Conservation (phyloP, 1,140 invertebrate species). For the Paralvinella palmiformis region DNA sequence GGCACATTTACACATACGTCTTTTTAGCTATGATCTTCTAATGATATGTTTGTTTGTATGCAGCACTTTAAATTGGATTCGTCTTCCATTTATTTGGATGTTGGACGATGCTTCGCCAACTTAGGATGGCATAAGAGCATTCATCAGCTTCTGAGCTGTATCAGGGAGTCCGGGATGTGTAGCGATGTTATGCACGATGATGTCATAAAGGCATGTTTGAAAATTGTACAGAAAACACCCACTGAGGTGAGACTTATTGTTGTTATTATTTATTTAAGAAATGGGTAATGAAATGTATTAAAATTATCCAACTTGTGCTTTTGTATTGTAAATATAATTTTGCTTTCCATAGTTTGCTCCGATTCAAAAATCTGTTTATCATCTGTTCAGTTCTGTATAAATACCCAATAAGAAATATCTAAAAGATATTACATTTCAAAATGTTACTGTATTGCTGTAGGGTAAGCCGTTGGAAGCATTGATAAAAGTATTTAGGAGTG, state of each 20-base stretch:
- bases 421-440: too few relatives aligned
- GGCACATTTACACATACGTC: too few relatives aligned
- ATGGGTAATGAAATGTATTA: too few relatives aligned
- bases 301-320: too few relatives aligned
- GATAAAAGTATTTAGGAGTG: slow-evolving; percentile 42
- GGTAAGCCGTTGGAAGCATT: too few relatives aligned
- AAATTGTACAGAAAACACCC: slow-evolving; percentile 18
- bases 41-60: slow-evolving; percentile 7
- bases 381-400: slow-evolving; percentile 17
- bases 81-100: slow-evolving; percentile 31
- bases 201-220: slow-evolving; percentile 40
- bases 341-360: too few relatives aligned
- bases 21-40: too few relatives aligned
- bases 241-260: background rate
- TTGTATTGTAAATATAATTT: too few relatives aligned
- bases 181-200: slow-evolving; percentile 41
- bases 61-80: slow-evolving; percentile 42
- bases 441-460: too few relatives aligned
- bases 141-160: slow-evolving; percentile 29
- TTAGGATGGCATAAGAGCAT: slow-evolving; percentile 31
- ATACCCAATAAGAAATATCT: too few relatives aligned
- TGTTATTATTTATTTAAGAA: too few relatives aligned
- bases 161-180: slow-evolving; percentile 28
- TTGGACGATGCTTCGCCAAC: slow-evolving; percentile 39
- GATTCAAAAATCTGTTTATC: too few relatives aligned